Conservation (phyloP, 2,888 invertebrate genomes). For the Dendrolimus pini region DNA sequence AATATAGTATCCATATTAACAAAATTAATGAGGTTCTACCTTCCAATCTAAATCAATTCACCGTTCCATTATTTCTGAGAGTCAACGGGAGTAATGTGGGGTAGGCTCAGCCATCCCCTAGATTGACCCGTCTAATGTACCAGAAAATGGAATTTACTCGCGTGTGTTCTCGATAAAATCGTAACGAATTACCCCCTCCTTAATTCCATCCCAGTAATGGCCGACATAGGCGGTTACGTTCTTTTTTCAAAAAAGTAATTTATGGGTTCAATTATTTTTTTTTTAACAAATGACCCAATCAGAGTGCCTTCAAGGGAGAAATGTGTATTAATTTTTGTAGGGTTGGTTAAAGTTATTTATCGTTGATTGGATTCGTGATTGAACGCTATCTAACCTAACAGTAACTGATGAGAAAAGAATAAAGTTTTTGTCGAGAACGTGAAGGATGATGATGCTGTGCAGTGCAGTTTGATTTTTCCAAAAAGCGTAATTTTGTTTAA, state of each 20-base stretch:
- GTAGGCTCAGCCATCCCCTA: constrained; percentile 10
- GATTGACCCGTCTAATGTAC: constrained; percentile 58
- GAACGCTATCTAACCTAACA: no score
- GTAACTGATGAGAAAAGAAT: no score
- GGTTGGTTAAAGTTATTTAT: no score
- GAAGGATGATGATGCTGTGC: no score
- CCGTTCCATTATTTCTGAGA: constrained; percentile 1
- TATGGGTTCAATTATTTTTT: background rate
- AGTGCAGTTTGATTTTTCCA: no score
- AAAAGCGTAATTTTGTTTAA: no score
- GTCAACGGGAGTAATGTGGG: background rate
- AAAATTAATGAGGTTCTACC: background rate
- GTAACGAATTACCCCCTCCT: constrained; percentile 17
- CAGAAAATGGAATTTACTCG: constrained; percentile 60
- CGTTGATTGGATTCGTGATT: no score
- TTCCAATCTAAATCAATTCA: background rate
- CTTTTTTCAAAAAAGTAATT: background rate
- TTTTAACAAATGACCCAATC: background rate
- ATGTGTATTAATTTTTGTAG: background rate
- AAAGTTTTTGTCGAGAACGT: no score
- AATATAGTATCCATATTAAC: background rate
- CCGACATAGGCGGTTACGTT: background rate
- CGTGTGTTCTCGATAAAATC: constrained; percentile 43
- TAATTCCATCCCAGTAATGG: constrained; percentile 7
- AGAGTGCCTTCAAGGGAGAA: background rate